Base-by-base conservation (phyloP, 2,888 invertebrate genomes). In the Dryococelus australis region DNA sequence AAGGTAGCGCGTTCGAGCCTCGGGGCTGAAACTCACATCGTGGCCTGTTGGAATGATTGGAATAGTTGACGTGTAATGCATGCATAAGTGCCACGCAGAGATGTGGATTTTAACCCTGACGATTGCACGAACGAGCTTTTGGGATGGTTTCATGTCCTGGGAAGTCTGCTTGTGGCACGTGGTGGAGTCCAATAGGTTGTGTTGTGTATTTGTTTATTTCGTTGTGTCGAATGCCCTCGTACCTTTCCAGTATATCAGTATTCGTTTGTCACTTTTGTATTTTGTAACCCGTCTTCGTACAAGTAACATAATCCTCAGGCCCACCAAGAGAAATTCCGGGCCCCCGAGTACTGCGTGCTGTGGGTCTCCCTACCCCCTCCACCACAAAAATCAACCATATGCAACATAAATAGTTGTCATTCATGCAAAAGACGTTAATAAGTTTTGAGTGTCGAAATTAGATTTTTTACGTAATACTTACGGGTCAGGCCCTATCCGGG, bases 1-100 rank as follows among this genome's bases (percentile, higher is more conserved):
- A 65, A 65, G 65, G 65, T 65, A 65, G 65, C 65, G 47, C 65
- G 65, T 65, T 65, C 65, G 65, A 65, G 65, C n/a, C 65, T n/a
- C 65, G 65, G 20, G 65, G 24, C 20, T 65, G 6, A 65, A 65
- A 65, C 65, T 65, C 65, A 9, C 65, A 65, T 65, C 65, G 20
- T 65, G 65, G 65, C 65, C 24, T n/a, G 20, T 65, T 10, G 8
- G n/a, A 65, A 65, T 65, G n/a, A n/a, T 65, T 65, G n/a, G 2
- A 65, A n/a, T 1, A n/a, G 65, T 65, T 65, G 47, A 24, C 65
- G 65, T 47, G 47, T 47, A 13, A 16, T 47, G 47, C 47, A 47
- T 47, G 47, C 47, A 16, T 47, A 47, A 16, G 16, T 6, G 47
- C 8, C 47, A 47, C 47, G 10, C 12, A 10, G 47, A 47, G 47